Evolutionary conservation across 2,797 vertebrate species (phyloP), one percentile per base, ranked within the genome.

Genomic region (Dendrocincla tyrannina): DNA sequence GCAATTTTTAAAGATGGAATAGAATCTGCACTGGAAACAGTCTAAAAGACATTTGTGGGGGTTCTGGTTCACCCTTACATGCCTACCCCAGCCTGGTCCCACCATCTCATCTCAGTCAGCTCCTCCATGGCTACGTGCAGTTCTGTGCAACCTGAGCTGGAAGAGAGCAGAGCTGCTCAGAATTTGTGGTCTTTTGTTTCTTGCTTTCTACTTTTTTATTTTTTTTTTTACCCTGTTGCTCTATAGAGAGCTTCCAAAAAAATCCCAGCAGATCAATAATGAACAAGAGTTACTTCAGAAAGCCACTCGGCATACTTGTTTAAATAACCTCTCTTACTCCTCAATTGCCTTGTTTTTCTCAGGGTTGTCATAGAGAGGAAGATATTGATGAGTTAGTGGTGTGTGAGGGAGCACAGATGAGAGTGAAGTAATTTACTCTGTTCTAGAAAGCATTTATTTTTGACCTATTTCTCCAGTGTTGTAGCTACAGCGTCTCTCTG

Each of bases 241-340:
- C 42, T 59, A 44, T 23, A 58, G 60, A 93, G 10, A 22, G 44
- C 37, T 60, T 72, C 64, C 56, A 60, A 83, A 87, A 89, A 74
- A 59, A 35, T 46, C 79, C 66, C 82, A 73, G 44, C 52, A 82
- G 85, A 78, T 88, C 85, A 82, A n/a, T 85, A 87, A 85, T 14
- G 52, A 85, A 90, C 62, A 81, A 85, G 77, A 82, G 55, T 67
- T 79, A 73, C 74, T 91, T 82, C 72, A 41, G 70, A 86, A 79
- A 93, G 42, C 44, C 74, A 79, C 76, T 82, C 0, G 0, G 44
- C 59, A 75, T 69, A 18, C 81, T 81, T 87, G 67, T 88, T 94
- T 95, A 93, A 94, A 86, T 86, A 94, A 92, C 92, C 87, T 66
- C 82, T 86, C 76, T 79, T 59, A 70, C 77, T 91, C 85, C 68